These are phyloP conservation scores for Monodelphis domestica DNA, from an alignment of 2,797 vertebrate genomes.

Conservation along the genomic window DNA sequence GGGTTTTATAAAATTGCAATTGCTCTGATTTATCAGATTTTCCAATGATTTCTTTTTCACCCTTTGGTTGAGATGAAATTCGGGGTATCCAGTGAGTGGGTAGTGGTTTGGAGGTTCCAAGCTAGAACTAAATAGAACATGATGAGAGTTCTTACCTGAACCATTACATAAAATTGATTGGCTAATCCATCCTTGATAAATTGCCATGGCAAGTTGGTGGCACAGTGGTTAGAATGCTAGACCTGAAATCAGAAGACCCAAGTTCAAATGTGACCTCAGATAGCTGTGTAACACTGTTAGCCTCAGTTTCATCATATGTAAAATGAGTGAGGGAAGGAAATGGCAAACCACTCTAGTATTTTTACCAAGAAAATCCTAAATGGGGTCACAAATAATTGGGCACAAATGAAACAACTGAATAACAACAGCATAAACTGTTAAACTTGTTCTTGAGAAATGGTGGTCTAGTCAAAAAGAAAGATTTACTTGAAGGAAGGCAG, in stretches of 20 bases:
- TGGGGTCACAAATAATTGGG: too few relatives aligned
- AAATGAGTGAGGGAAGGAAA: too few relatives aligned
- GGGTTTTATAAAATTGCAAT: not conserved
- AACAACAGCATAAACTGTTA: too few relatives aligned
- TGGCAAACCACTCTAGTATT: too few relatives aligned
- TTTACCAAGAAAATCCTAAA: too few relatives aligned
- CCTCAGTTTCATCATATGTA: too few relatives aligned
- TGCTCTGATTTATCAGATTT: not conserved
- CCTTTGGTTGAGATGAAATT: not conserved
- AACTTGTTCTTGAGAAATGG: not conserved
- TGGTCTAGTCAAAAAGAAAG: not conserved
- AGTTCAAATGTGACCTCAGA: too few relatives aligned
- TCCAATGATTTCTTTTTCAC: not conserved
- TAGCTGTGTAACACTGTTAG: too few relatives aligned
- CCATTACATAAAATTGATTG: not conserved
- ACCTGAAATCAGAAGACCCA: too few relatives aligned
- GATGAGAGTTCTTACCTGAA: not conserved
- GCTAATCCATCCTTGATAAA: not conserved
- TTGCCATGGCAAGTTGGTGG: too few relatives aligned
- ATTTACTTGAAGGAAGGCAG: not conserved
- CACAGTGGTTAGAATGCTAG: too few relatives aligned
- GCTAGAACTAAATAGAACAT: not conserved
- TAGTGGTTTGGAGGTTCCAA: not conserved
- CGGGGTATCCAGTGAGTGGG: not conserved
- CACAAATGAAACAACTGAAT: too few relatives aligned